Conservation (phyloP, 2,797 vertebrate genomes). For the Pogonophryne albipinna region DNA sequence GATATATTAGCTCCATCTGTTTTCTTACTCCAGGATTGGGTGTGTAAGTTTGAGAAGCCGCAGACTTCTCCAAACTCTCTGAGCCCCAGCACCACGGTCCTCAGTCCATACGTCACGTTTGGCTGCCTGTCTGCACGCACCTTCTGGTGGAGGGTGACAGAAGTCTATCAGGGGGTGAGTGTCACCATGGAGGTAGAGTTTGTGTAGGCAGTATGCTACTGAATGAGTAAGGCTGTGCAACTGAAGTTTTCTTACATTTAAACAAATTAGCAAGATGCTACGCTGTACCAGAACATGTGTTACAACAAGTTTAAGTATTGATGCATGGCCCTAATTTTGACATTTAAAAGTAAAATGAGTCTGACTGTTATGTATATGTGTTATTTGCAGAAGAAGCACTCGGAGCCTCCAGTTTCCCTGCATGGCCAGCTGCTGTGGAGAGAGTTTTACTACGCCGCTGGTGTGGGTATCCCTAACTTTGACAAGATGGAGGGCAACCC, state of each 20-base stretch:
- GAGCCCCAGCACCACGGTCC: slow-evolving; percentile 87
- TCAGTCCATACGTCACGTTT: slow-evolving; percentile 85
- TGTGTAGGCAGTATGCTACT: too few relatives aligned
- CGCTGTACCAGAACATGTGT: too few relatives aligned
- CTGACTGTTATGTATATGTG: not conserved
- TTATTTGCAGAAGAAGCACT: slow-evolving; percentile 82
- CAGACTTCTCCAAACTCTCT: slow-evolving; percentile 84
- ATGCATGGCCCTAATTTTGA: not conserved
- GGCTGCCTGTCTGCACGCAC: slow-evolving; percentile 86
- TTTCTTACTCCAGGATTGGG: slow-evolving; percentile 77
- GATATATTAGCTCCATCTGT: not conserved
- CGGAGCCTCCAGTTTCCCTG: slow-evolving; percentile 83
- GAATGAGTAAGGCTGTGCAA: not conserved
- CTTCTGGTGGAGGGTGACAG: slow-evolving; percentile 85
- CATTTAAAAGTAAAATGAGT: not conserved
- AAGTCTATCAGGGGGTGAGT: slow-evolving; percentile 84
- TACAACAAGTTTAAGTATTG: not conserved
- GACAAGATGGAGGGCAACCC: slow-evolving; percentile 84
- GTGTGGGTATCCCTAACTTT: slow-evolving; percentile 82
- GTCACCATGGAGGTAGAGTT: not conserved
- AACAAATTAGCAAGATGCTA: not conserved
- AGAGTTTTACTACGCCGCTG: slow-evolving; percentile 87
- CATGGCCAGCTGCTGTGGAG: slow-evolving; percentile 88
- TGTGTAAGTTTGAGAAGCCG: slow-evolving; percentile 86
- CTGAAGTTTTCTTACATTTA: not conserved